A percentile compares a stretch with the other conserved stretches of the same genome.
Evolutionary conservation across 2,888 invertebrate species (phyloP).

Genomic region (Plagodis pulveraria): DNA sequence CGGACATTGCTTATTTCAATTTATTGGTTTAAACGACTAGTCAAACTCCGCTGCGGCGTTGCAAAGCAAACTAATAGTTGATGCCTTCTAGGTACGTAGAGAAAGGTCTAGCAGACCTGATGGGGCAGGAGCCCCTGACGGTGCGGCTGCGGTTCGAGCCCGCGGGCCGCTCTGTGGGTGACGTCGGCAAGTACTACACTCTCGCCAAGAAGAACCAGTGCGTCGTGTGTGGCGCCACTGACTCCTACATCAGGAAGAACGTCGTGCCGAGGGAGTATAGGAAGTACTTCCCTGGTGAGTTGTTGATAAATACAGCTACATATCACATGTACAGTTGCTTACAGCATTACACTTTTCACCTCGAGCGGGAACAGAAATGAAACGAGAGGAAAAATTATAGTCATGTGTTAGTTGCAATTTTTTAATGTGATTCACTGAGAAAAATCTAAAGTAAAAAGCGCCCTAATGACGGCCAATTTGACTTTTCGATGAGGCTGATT

Average conservation of each 20-base stretch:
- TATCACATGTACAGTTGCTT: neutral
- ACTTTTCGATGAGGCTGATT: too few species aligned
- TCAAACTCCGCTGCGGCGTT: neutral
- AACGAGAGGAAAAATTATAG: too few species aligned
- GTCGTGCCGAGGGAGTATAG: slow-evolving; percentile 94
- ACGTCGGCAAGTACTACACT: slow-evolving; percentile 90
- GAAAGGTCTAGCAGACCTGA: slow-evolving; percentile 73
- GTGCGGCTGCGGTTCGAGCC: slow-evolving; percentile 92
- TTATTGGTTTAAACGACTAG: too few species aligned
- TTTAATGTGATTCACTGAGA: too few species aligned
- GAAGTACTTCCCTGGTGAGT: slow-evolving; percentile 88
- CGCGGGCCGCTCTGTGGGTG: slow-evolving; percentile 88
- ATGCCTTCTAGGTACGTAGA: slow-evolving; percentile 74
- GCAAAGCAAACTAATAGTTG: neutral
- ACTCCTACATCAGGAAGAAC: slow-evolving; percentile 90
- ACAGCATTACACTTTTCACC: too few species aligned
- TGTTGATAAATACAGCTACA: too few species aligned
- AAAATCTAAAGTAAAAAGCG: too few species aligned
- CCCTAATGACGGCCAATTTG: too few species aligned
- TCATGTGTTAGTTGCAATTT: too few species aligned
- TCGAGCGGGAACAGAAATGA: neutral
- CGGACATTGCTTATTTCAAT: too few species aligned
- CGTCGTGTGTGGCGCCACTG: slow-evolving; percentile 90
- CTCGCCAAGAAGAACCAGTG: slow-evolving; percentile 90
- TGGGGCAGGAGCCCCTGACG: slow-evolving; percentile 83